Evolutionary conservation across 2,888 invertebrate species (phyloP).

Genomic region (Drosophila fungiperda): DNA sequence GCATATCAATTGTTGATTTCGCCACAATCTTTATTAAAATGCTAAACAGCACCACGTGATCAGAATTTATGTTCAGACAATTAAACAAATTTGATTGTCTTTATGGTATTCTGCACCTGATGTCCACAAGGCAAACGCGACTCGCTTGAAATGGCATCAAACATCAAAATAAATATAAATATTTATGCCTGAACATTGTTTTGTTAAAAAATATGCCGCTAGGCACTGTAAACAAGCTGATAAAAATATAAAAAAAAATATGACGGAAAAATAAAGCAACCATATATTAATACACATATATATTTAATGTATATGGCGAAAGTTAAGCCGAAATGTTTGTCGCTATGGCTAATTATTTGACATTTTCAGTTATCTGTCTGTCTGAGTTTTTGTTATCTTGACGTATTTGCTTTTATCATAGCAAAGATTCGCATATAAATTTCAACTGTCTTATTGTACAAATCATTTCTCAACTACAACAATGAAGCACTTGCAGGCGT

Average conservation of each 20-base stretch:
- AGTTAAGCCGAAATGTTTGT: slow-evolving; percentile 33
- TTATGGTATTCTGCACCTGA: slow-evolving; percentile 6
- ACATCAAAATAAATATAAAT: slow-evolving; percentile 42
- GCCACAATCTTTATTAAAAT: slow-evolving; percentile 30
- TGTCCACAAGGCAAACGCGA: slow-evolving; percentile 24
- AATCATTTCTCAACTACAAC: slow-evolving; percentile 61
- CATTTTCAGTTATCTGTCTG: slow-evolving; percentile 32
- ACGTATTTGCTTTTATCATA: slow-evolving; percentile 41
- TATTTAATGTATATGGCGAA: slow-evolving; percentile 32
- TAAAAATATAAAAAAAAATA: slow-evolving; percentile 9
- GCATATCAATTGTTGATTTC: slow-evolving; percentile 24
- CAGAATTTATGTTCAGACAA: slow-evolving; percentile 4
- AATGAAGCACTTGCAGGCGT: slow-evolving; percentile 63
- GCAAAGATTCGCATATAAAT: slow-evolving; percentile 64
- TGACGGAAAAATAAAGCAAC: not conserved
- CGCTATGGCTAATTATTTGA: slow-evolving; percentile 37
- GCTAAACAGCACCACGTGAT: slow-evolving; percentile 11
- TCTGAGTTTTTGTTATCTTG: slow-evolving; percentile 26
- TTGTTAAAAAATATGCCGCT: slow-evolving; percentile 41
- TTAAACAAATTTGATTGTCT: not conserved
- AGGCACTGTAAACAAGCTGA: slow-evolving; percentile 21
- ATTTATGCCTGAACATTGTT: slow-evolving; percentile 58
- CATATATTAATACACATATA: slow-evolving; percentile 3
- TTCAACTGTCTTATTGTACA: slow-evolving; percentile 53
- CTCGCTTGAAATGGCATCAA: slow-evolving; percentile 22